Base-by-base conservation (phyloP, 1,140 invertebrate genomes). In the Nymphalis io region DNA sequence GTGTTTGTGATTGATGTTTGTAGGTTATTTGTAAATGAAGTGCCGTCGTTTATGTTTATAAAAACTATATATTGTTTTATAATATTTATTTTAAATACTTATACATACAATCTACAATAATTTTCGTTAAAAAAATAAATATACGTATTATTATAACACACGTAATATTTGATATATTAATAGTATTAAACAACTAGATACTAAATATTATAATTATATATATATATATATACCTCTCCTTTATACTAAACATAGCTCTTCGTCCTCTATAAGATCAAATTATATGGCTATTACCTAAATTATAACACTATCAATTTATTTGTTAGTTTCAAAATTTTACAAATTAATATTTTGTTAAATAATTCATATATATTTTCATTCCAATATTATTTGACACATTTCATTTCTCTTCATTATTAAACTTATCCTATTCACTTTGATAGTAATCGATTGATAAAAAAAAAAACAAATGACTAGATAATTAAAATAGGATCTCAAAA, bases 51-150 rank as follows among this genome's bases (percentile, higher is more conserved):
- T 53, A 57, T 69, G 21, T 16, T 23, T 48, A 62, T 65, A 58
- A 66, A 65, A 71, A 70, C 51, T 66, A 73, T 64, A 73, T 62
- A 75, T 60, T 58, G 53, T 74, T 75, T 53, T 59, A 72, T 74
- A 76, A 74, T 64, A 74, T 81, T 83, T 80, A 81, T 81, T 81
- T 79, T 71, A 74, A 79, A 76, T 73, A 73, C 68, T 80, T 76
- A 78, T 73, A 77, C 73, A 71, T 75, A 78, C 69, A 68, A 79
- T 77, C 80, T 82, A 81, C 76, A 80, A 80, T 72, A 79, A 75
- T 70, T 70, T 83, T 78, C 70, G 58, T 80, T 85, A 88, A 68
- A 88, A 86, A 83, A 87, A 88, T 85, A 86, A 83, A 86, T 82
- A 85, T 82, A 67, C 68, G 60, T 72, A 75, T 39, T 33, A 68